Conservation (phyloP, 2,888 invertebrate species). For the Thera obeliscata region DNA sequence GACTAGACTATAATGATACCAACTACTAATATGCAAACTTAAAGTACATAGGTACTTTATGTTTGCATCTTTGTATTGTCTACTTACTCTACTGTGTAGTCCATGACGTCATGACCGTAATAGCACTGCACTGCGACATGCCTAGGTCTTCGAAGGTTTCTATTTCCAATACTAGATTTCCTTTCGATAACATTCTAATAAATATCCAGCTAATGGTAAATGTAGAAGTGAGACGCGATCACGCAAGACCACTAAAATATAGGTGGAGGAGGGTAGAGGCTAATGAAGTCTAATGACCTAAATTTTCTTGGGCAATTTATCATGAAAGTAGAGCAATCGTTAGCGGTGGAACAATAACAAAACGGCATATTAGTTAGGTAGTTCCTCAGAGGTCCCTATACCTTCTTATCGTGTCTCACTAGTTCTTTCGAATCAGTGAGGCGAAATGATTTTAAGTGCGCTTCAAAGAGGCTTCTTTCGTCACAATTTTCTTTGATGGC, state of each 20-base stretch:
- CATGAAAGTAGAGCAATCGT: neutral
- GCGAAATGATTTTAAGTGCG: no score
- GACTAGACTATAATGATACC: no score
- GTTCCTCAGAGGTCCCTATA: neutral
- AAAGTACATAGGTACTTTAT: constrained; percentile 1
- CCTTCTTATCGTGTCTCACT: no score
- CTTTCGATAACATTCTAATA: constrained; percentile 29
- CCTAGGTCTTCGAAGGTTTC: constrained; percentile 28
- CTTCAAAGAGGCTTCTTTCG: no score
- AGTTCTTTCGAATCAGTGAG: no score
- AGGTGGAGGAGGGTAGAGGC: constrained; percentile 18
- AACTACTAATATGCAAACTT: no score
- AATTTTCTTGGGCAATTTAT: neutral
- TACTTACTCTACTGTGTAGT: constrained; percentile 3
- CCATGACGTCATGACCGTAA: constrained; percentile 25
- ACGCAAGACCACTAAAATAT: constrained; percentile 18
- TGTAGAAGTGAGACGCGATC: constrained; percentile 20
- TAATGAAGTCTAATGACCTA: constrained; percentile 16
- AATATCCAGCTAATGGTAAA: constrained; percentile 23
- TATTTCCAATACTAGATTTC: constrained; percentile 26
- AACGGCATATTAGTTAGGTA: neutral
- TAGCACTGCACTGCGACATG: constrained; percentile 30
- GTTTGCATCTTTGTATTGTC: neutral
- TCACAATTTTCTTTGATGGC: no score
- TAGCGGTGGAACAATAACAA: neutral